Evolutionary conservation across 2,888 invertebrate genomes (phyloP).

Genomic region (Azorinus chamasolen): DNA sequence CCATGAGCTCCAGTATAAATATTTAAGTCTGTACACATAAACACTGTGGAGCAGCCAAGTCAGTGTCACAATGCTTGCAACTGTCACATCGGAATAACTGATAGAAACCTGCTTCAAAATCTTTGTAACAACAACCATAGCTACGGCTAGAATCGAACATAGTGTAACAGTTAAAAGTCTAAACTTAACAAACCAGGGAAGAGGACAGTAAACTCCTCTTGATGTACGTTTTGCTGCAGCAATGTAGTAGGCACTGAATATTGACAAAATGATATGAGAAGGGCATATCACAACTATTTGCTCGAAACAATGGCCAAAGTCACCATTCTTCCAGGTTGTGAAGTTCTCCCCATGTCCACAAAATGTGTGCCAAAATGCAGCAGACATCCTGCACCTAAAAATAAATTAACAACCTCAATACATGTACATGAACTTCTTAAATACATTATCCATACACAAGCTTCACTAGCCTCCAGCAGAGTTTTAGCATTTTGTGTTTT

Average conservation of each 20-base stretch:
- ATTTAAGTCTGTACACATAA: constrained; percentile 90
- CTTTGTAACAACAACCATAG: constrained; percentile 88
- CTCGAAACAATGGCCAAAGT: constrained; percentile 95
- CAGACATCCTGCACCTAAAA: constrained; percentile 44
- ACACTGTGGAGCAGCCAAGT: constrained; percentile 94
- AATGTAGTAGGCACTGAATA: constrained; percentile 93
- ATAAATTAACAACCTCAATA: not conserved
- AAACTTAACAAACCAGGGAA: constrained; percentile 84
- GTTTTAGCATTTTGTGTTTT: too few species aligned
- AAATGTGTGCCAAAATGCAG: constrained; percentile 74
- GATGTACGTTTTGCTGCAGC: constrained; percentile 87
- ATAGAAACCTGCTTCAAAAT: constrained; percentile 77
- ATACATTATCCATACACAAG: too few species aligned
- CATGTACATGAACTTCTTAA: not conserved
- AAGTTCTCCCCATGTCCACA: constrained; percentile 82
- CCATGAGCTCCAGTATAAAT: constrained; percentile 82
- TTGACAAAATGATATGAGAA: constrained; percentile 91
- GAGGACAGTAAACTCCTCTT: constrained; percentile 34
- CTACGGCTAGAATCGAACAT: constrained; percentile 90
- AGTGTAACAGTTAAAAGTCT: constrained; percentile 88
- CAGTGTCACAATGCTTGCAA: constrained; percentile 91
- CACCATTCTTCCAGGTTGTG: constrained; percentile 88
- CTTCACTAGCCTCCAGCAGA: too few species aligned
- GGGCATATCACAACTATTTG: constrained; percentile 92
- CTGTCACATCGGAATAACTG: constrained; percentile 90